Evolutionary conservation across 2,888 invertebrate genomes (phyloP).

Genomic region (Alentia gelatinosa): DNA sequence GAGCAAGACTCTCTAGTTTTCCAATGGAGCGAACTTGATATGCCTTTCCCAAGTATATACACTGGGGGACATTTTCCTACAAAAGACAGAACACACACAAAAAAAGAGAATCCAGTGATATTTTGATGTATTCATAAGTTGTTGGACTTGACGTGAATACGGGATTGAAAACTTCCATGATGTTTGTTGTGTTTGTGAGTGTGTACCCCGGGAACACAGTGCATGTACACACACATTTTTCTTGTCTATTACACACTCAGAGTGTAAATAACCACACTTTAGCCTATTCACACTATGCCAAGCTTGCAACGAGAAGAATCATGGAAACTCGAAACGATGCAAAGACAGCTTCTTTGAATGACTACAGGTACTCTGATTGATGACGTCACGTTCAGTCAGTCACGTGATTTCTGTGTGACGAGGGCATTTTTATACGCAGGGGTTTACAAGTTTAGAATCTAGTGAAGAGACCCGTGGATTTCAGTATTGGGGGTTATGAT

Average conservation of each 20-base stretch:
- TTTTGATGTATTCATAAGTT: slow-evolving; percentile 43
- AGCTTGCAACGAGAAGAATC: slow-evolving; percentile 34
- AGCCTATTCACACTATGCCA: slow-evolving; percentile 18
- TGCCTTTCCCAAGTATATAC: slow-evolving; percentile 44
- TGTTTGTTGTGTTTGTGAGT: background rate
- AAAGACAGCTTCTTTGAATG: background rate
- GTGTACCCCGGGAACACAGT: background rate
- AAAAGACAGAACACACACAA: slow-evolving; percentile 3
- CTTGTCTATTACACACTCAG: background rate
- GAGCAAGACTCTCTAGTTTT: slow-evolving; percentile 32
- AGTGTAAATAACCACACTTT: background rate
- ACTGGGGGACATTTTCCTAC: slow-evolving; percentile 15
- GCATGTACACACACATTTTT: background rate
- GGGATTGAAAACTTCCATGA: background rate
- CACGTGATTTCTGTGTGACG: background rate
- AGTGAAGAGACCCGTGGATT: background rate
- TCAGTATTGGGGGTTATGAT: background rate
- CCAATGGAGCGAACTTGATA: slow-evolving; percentile 1
- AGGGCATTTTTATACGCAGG: background rate
- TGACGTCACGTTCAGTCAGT: background rate
- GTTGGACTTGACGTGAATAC: slow-evolving; percentile 27
- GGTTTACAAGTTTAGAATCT: background rate
- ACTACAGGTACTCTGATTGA: too few species aligned
- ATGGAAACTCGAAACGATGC: background rate
- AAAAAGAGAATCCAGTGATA: slow-evolving; percentile 27